These are phyloP conservation scores for Chionis minor DNA, from an alignment of 2,113 vertebrate genomes.

Conservation along the genomic window DNA sequence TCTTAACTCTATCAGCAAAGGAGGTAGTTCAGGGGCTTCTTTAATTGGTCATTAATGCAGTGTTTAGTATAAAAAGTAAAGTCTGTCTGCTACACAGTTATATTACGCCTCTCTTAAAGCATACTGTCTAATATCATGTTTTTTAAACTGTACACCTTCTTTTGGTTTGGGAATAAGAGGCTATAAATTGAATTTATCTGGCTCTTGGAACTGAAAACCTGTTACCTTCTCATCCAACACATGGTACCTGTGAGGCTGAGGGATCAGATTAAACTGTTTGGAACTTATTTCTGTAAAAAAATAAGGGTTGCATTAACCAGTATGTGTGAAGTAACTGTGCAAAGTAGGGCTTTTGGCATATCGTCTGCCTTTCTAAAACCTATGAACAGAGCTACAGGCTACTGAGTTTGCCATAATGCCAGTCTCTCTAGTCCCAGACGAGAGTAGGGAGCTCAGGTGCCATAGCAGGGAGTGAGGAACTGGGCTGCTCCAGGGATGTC, in stretches of 20 bases:
- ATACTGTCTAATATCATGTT: slow-evolving; percentile 27
- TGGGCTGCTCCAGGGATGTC: too few relatives aligned
- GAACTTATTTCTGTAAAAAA: not conserved
- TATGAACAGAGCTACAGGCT: not conserved
- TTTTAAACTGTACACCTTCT: slow-evolving; percentile 20
- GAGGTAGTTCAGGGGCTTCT: not conserved
- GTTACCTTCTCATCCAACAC: not conserved
- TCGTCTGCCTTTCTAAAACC: not conserved
- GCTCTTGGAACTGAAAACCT: not conserved
- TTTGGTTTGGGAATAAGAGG: not conserved
- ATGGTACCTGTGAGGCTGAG: not conserved
- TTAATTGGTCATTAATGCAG: slow-evolving; percentile 47
- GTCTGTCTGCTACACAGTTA: not conserved
- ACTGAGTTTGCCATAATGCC: not conserved
- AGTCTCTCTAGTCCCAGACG: fast-evolving
- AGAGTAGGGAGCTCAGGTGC: not conserved
- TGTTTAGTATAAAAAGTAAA: not conserved
- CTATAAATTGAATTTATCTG: slow-evolving; percentile 31
- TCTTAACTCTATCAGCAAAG: not conserved
- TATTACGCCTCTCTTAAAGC: not conserved
- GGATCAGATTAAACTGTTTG: not conserved
- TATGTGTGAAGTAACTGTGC: not conserved
- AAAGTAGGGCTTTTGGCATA: not conserved
- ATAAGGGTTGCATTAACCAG: not conserved
- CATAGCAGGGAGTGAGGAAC: not conserved